These are phyloP conservation scores for Metopolophium dirhodum DNA, from an alignment of 1,140 invertebrate genomes.

Conservation along the genomic window DNA sequence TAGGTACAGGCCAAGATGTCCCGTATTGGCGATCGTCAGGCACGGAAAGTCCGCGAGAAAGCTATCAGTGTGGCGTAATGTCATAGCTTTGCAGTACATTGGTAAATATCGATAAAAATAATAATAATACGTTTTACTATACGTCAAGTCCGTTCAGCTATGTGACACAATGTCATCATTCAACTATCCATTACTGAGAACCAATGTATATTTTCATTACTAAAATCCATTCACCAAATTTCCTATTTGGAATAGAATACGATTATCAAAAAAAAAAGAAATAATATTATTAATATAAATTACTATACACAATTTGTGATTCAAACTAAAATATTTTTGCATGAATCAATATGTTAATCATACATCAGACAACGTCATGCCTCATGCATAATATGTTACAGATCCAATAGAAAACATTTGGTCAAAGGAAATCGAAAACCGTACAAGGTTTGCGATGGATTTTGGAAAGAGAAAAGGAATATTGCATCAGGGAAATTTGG, in stretches of 20 bases:
- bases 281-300: too few relatives aligned
- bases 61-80: slow-evolving; percentile 33
- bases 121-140: neutral
- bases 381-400: neutral
- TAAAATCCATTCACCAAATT: too few relatives aligned
- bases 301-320: too few relatives aligned
- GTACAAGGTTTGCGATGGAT: neutral
- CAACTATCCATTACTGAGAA: too few relatives aligned
- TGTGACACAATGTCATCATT: too few relatives aligned
- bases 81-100: neutral
- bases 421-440: neutral
- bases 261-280: too few relatives aligned
- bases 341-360: too few relatives aligned
- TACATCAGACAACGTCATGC: too few relatives aligned
- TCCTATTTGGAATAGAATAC: too few relatives aligned
- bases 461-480: neutral
- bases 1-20: slow-evolving; percentile 21
- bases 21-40: neutral
- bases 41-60: slow-evolving; percentile 5
- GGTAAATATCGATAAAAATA: neutral
- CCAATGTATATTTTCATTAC: too few relatives aligned
- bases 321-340: too few relatives aligned
- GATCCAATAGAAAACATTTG: neutral
- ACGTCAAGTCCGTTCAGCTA: neutral
- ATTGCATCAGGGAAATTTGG: slow-evolving; percentile 15